Evolutionary conservation across 2,113 vertebrate species (phyloP).

Genomic region (Sakesphorus luctuosus): DNA sequence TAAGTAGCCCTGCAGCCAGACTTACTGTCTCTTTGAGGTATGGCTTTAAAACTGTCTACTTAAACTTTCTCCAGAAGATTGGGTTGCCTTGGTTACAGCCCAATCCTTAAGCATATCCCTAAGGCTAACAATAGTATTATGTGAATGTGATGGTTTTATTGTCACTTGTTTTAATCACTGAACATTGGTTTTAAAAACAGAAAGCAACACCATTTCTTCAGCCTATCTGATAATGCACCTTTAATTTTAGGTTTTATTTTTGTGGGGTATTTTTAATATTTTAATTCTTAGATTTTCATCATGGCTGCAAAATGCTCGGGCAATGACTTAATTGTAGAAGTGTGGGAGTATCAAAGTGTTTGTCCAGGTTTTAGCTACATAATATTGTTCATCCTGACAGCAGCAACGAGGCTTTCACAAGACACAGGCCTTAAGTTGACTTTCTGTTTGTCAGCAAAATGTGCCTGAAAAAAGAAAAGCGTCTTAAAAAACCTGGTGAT

Average conservation of each 20-base stretch:
- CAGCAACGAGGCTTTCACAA: not conserved
- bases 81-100: constrained; percentile 56
- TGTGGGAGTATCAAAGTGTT: not conserved
- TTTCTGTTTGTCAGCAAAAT: constrained; percentile 2
- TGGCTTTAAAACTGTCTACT: constrained; percentile 35
- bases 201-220: not conserved
- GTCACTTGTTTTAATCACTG: constrained; percentile 17
- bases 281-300: constrained; percentile 21
- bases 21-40: constrained; percentile 5
- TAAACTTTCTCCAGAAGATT: constrained; percentile 37
- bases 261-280: not conserved
- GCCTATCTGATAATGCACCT: not conserved
- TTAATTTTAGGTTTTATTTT: not conserved
- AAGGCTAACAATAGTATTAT: constrained; percentile 24
- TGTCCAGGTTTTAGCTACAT: too few species aligned
- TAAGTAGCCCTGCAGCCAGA: not conserved
- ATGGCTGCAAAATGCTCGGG: not conserved
- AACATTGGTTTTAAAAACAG: not conserved
- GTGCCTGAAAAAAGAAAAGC: not conserved
- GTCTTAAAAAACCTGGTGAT: not conserved
- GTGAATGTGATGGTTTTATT: constrained; percentile 25
- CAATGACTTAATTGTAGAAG: not conserved
- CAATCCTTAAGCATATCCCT: constrained; percentile 11
- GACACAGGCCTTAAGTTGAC: not conserved
- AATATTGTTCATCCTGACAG: not conserved